A percentile compares a stretch with the other conserved stretches of the same genome.
Conservation (phyloP, 2,113 vertebrate genomes). For the Cichladusa arquata region DNA sequence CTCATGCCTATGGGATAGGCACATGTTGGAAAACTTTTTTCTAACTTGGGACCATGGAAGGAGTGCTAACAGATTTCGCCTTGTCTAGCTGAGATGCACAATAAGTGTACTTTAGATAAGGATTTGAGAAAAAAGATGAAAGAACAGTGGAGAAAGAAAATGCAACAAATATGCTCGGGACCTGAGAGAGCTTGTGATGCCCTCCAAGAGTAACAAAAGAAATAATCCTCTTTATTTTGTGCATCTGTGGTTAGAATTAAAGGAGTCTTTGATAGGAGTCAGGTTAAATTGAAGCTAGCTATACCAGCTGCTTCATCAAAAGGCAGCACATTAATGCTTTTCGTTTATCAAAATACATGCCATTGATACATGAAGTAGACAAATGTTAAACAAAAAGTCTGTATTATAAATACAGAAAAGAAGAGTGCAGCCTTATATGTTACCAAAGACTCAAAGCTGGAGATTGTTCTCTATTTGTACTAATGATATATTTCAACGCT, state of each 20-base stretch:
- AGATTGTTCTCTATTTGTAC: not conserved
- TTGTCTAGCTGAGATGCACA: not conserved
- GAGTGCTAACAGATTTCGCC: not conserved
- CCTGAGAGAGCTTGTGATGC: not conserved
- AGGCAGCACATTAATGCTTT: not conserved
- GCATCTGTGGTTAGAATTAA: not conserved
- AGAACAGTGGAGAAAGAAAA: not conserved
- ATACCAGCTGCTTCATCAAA: not conserved
- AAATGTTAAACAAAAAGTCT: not conserved
- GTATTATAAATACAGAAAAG: not conserved
- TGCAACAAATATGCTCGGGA: not conserved
- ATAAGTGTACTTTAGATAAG: not conserved
- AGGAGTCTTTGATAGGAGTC: not conserved
- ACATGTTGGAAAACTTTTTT: not conserved
- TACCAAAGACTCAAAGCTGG: not conserved
- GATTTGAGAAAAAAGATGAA: not conserved
- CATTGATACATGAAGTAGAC: not conserved
- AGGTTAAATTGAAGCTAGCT: not conserved
- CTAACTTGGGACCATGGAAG: not conserved
- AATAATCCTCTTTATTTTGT: not conserved
- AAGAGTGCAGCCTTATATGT: not conserved
- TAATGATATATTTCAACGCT: not conserved
- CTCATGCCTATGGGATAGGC: not conserved
- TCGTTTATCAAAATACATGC: not conserved
- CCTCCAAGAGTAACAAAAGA: not conserved